A percentile compares a stretch with the other conserved stretches of the same genome.
These are phyloP conservation scores for Pteropus alecto DNA, from an alignment of 2,113 vertebrate genomes.

Conservation along the genomic window DNA sequence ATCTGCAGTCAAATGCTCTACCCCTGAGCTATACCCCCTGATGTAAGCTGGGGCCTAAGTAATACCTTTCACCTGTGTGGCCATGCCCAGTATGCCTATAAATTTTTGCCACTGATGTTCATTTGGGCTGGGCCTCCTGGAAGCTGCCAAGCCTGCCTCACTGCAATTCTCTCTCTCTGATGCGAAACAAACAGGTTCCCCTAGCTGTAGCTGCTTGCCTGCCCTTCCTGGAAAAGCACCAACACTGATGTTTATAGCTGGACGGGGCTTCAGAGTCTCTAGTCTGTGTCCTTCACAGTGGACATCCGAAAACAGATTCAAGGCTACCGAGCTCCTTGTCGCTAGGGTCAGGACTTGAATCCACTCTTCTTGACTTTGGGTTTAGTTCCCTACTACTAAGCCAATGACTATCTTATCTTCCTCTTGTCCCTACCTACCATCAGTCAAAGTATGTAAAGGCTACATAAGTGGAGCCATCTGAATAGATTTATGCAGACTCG, in stretches of 20 bases:
- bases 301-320: not conserved
- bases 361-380: not conserved
- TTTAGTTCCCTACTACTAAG: not conserved
- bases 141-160: not conserved
- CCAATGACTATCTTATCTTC: not conserved
- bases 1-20: constrained; percentile 50
- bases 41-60: rapidly evolving
- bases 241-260: not conserved
- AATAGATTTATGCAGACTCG: not conserved
- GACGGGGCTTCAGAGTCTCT: not conserved
- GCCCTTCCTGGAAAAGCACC: not conserved
- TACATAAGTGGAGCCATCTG: not conserved
- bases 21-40: constrained; percentile 26
- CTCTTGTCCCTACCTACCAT: not conserved
- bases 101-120: not conserved
- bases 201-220: not conserved
- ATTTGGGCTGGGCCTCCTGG: not conserved
- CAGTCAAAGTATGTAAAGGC: not conserved
- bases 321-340: not conserved
- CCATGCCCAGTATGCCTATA: not conserved
- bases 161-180: not conserved
- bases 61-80: not conserved
- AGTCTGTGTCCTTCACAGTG: not conserved
- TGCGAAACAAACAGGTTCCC: not conserved
- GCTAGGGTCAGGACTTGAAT: not conserved